phyloP scores from a whole-genome alignment of 2,113 vertebrate species.

The Epinephelus moara region DNA sequence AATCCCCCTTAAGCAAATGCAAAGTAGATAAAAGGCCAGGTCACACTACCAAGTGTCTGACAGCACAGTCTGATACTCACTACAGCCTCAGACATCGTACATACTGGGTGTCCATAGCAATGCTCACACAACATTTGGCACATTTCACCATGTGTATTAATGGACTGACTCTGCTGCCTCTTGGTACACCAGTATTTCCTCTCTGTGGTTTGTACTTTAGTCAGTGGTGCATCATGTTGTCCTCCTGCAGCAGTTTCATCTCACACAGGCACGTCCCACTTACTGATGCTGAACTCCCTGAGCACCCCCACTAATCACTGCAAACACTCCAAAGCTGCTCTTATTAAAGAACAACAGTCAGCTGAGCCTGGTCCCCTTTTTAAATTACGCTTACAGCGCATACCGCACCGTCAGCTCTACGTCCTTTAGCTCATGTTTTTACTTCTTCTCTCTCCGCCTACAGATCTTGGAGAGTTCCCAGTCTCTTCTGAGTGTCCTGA shows the following conservation, averaged over 20 bases:
- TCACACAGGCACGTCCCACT: conserved; percentile 6
- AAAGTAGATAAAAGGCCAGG: too few species aligned
- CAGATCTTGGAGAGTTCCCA: conserved; percentile 96
- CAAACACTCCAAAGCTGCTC: conserved; percentile 52
- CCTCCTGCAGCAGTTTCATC: background rate
- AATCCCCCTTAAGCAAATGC: too few species aligned
- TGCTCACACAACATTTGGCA: too few species aligned
- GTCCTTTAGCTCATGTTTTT: background rate
- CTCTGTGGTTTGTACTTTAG: too few species aligned
- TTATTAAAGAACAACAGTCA: conserved; percentile 71
- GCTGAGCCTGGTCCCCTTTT: background rate
- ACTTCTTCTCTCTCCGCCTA: background rate
- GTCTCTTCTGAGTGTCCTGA: conserved; percentile 90
- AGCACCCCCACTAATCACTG: conserved; percentile 31
- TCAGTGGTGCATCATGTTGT: too few species aligned
- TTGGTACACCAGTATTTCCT: background rate
- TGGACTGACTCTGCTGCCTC: background rate
- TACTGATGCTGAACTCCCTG: conserved; percentile 50
- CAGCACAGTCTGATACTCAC: too few species aligned
- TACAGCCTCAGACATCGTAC: too few species aligned
- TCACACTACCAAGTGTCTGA: too few species aligned
- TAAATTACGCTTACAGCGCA: background rate
- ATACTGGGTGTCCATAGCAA: too few species aligned
- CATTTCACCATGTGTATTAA: too few species aligned
- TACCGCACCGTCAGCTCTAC: background rate